Base-by-base conservation (phyloP, 1,140 invertebrate genomes). In the Drosophila quadrilineata region DNA sequence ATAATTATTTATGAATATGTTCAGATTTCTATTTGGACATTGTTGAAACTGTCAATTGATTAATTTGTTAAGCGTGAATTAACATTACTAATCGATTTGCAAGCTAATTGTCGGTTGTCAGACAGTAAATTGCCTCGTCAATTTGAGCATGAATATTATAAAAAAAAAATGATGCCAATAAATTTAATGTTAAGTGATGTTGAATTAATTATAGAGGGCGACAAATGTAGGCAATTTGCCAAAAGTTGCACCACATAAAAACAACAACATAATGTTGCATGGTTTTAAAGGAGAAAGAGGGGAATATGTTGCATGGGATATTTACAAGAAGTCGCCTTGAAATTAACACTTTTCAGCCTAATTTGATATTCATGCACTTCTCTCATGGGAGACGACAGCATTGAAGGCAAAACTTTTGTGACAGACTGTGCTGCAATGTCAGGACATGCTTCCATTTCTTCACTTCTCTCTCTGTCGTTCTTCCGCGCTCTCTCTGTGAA, bases 291-390 rank as follows among this genome's bases (percentile, higher is more conserved):
- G 4, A 9, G 17, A 16, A 19, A 14, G 14, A 22, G 6, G 21
- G 16, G 22, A 45, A 28, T 14, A 26, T 21, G 17, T 41, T 45
- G 12, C 12, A 9, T 12, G 21, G 10, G 2, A 24, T 40, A 68
- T 54, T 69, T 43, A 10, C 10, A 63, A 38, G 31, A 9, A 40
- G 31, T 19, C 52, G 76, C 68, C 76, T 69, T 82, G 71, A 80
- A 80, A 82, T 80, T 80, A 80, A 82, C 76, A 80, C 76, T 80
- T 82, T 58, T 57, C 63, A 68, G 72, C 62, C 76, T 64, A 80
- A 82, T 80, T 80, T 82, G 63, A 75, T 69, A 80, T 82, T 80
- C 68, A 82, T 80, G 71, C 76, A 80, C 49, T 82, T 64, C 71
- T n/a, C n/a, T 82, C 76, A 49, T 62, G 76, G 79, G 75, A 64